phyloP scores from a whole-genome alignment of 2,113 vertebrate genomes.

The Sebastes schlegelii region DNA sequence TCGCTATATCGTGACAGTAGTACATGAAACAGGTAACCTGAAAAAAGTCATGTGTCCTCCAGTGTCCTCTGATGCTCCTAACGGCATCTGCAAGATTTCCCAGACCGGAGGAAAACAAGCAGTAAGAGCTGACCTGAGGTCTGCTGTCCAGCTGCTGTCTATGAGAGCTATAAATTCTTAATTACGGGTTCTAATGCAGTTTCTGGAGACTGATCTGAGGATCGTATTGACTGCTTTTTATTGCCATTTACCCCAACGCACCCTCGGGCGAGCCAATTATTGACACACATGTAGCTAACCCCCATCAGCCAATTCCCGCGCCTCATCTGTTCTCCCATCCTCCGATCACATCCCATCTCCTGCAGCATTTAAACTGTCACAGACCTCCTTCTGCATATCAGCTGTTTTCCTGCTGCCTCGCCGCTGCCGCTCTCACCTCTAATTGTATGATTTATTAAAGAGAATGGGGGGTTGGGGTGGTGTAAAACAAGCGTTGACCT shows the following conservation, averaged over 20 bases:
- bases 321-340: background rate
- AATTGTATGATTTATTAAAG: slow-evolving; percentile 50
- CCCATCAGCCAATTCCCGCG: slow-evolving; percentile 10
- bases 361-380: slow-evolving; percentile 27
- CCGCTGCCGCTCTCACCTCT: background rate
- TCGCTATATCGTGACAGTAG: too few relatives aligned
- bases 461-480: slow-evolving; percentile 23
- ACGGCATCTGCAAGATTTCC: too few relatives aligned
- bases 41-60: too few relatives aligned
- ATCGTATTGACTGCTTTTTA: slow-evolving; percentile 24
- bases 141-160: too few relatives aligned
- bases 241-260: background rate
- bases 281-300: slow-evolving; percentile 2
- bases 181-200: background rate
- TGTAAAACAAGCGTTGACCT: slow-evolving; percentile 38
- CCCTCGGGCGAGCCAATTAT: background rate
- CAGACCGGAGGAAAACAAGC: too few relatives aligned
- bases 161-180: too few relatives aligned
- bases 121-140: too few relatives aligned
- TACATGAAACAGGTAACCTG: too few relatives aligned
- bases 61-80: too few relatives aligned
- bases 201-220: slow-evolving; percentile 7
- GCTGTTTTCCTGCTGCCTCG: slow-evolving; percentile 5
- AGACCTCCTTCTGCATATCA: slow-evolving; percentile 18
- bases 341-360: slow-evolving; percentile 3